Evolutionary conservation across 2,888 invertebrate species (phyloP), one percentile per base, ranked within the genome.

Genomic region (Drosophila buzzatii): DNA sequence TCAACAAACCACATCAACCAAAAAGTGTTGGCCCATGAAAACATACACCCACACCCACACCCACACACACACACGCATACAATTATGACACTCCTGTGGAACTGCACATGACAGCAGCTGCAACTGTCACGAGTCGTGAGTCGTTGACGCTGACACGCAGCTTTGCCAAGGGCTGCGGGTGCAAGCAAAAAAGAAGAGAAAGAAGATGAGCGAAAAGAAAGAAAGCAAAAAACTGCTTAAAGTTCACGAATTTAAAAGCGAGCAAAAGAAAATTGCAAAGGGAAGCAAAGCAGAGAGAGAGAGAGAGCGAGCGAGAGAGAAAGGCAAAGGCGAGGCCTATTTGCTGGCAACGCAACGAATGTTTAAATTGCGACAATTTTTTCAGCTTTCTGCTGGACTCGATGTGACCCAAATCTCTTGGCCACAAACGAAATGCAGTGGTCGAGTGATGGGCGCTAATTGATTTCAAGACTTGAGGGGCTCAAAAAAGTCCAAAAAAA

Each of bases 371-470:
- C 35, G 37, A 69, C 76, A 64, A 27, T 53, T 45, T 45, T 45
- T 45, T 45, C 33, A 7, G 42, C 37, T 37, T 44, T 45, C 52
- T 42, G 18, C 44, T 41, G 41, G 16, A 23, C 39, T 58, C 51
- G 9, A 39, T 33, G 20, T 79, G 80, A 73, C 73, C 80, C 73
- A 73, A 64, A 73, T 84, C 64, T 60, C 47, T 55, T 41, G 20
- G 53, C 61, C 61, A 55, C 63, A 55, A 52, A 47, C 47, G 47
- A 68, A 61, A 51, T 64, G 64, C 67, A 63, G 58, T 33, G 47
- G 35, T 65, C 56, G 66, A 73, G 57, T 68, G 77, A 77, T 66
- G 71, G 49, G 66, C 84, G 78, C 89, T 89, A 85, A 85, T 89
- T 85, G 85, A 89, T 85, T 83, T 79, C 70, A 73, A 63, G 76